A percentile compares a stretch with the other conserved stretches of the same genome.
These are phyloP conservation scores for Colossoma macropomum DNA, from an alignment of 2,113 vertebrate species.

Conservation along the genomic window DNA sequence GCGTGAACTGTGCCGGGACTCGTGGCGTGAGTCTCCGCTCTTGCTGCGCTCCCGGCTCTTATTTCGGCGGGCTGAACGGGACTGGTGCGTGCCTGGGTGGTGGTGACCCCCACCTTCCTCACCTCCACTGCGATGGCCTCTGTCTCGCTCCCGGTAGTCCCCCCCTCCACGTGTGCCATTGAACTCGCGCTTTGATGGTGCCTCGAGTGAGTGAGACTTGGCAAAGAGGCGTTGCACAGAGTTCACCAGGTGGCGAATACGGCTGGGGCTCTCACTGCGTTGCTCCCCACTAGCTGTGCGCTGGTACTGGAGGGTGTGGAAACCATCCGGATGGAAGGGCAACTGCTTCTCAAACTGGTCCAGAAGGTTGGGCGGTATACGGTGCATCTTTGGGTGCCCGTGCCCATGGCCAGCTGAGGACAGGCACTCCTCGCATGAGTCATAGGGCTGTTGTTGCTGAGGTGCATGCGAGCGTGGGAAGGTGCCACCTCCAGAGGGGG, in stretches of 20 bases:
- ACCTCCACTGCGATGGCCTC: constrained; percentile 83
- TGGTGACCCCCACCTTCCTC: constrained; percentile 76
- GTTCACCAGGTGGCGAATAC: constrained; percentile 97
- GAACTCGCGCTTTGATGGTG: constrained; percentile 91
- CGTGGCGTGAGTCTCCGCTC: constrained; percentile 90
- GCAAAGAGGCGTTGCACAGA: constrained; percentile 98
- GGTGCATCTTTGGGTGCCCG: constrained; percentile 85
- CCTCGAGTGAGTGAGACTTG: constrained; percentile 97
- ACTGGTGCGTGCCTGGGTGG: constrained; percentile 81
- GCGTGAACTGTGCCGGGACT: constrained; percentile 80
- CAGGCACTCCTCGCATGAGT: constrained; percentile 96
- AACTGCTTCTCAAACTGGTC: constrained; percentile 98
- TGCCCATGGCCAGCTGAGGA: constrained; percentile 72
- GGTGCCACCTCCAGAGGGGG: constrained; percentile 80
- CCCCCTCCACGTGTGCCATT: constrained; percentile 83
- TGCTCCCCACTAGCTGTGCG: constrained; percentile 86
- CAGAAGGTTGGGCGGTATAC: constrained; percentile 90
- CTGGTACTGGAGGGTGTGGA: constrained; percentile 97
- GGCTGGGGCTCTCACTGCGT: constrained; percentile 96
- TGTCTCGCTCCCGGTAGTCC: constrained; percentile 78
- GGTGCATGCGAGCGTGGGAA: constrained; percentile 94
- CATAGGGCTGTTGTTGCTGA: constrained; percentile 87
- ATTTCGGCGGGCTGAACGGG: constrained; percentile 85
- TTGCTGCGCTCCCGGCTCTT: constrained; percentile 90
- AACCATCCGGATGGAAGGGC: constrained; percentile 96